Percentiles rank a stretch among this genome's conserved stretches.
Conservation (phyloP, 2,113 vertebrate genomes). For the Cromileptes altivelis region DNA sequence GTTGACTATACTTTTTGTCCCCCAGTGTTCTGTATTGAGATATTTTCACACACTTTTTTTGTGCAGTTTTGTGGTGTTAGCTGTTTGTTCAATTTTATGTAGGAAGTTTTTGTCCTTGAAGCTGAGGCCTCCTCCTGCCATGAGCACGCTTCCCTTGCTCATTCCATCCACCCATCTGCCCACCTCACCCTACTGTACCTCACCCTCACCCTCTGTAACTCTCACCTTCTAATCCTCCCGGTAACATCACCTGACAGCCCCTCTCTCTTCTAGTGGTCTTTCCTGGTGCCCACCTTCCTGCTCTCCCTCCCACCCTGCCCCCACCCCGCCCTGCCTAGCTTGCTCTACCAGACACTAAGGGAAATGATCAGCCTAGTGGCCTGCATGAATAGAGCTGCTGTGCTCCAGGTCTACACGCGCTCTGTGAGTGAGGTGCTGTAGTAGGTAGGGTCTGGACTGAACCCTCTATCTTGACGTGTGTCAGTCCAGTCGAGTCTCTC, state of each 20-base stretch:
- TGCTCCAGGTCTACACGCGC: conserved; percentile 60
- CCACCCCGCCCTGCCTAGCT: conserved; percentile 46
- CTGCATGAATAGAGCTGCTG: conserved; percentile 74
- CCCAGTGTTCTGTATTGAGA: conserved; percentile 12
- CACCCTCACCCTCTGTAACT: conserved; percentile 32
- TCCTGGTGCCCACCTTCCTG: conserved; percentile 15
- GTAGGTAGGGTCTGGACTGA: conserved; percentile 66
- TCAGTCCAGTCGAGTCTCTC: conserved; percentile 52
- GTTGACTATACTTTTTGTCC: conserved; percentile 8
- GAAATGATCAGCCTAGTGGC: conserved; percentile 60
- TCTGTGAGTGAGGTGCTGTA: conserved; percentile 67
- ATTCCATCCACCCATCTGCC: conserved; percentile 64
- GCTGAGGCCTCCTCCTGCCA: conserved; percentile 55
- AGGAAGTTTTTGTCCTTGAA: conserved; percentile 37
- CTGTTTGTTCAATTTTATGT: conserved; percentile 54
- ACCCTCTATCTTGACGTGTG: conserved; percentile 48
- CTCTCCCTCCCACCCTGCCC: conserved; percentile 15
- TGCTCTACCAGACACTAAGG: conserved; percentile 60
- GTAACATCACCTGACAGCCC: conserved; percentile 30
- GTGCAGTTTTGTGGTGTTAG: conserved; percentile 55
- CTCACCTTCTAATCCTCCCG: conserved; percentile 1
- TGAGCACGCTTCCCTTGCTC: conserved; percentile 58
- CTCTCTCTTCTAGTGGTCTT: conserved; percentile 35
- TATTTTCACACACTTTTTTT: conserved; percentile 17
- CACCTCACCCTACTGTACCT: conserved; percentile 2